Evolutionary conservation across 2,797 vertebrate species (phyloP).

Genomic region (Microctenopoma stevenorrisi): DNA sequence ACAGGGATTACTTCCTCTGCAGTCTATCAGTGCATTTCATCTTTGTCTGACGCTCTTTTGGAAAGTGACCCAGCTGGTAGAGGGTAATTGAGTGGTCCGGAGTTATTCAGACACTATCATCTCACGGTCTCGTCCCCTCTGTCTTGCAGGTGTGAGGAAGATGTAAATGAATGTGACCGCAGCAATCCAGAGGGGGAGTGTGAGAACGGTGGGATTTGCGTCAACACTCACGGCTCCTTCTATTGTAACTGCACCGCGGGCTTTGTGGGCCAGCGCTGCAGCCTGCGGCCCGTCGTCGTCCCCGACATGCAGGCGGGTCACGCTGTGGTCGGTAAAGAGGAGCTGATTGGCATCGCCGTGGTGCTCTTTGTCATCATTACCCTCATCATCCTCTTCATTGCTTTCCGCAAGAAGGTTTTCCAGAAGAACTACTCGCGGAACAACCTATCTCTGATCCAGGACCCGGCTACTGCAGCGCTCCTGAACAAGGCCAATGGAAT

Average conservation of each 20-base stretch:
- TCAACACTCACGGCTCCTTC: conserved; percentile 95
- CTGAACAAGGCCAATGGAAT: conserved; percentile 94
- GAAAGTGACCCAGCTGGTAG: background rate
- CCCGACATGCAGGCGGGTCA: conserved; percentile 97
- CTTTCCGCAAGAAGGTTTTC: conserved; percentile 96
- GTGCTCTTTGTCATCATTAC: conserved; percentile 93
- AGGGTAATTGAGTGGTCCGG: background rate
- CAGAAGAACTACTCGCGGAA: conserved; percentile 95
- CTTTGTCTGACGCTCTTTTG: background rate
- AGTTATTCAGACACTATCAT: background rate
- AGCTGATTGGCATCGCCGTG: conserved; percentile 93
- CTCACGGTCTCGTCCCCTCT: conserved; percentile 10
- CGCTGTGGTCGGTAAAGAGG: conserved; percentile 93
- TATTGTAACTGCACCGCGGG: conserved; percentile 95
- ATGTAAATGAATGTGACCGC: conserved; percentile 93
- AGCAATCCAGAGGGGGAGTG: conserved; percentile 86
- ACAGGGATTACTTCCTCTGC: conserved; percentile 1
- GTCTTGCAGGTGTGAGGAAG: conserved; percentile 90
- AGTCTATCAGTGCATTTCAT: background rate
- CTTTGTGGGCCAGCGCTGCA: conserved; percentile 91
- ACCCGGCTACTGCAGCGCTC: conserved; percentile 93
- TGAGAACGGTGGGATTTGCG: conserved; percentile 92
- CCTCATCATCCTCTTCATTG: conserved; percentile 91
- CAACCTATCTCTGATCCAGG: conserved; percentile 94
- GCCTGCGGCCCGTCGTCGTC: conserved; percentile 92